These are phyloP conservation scores for Cotesia chilonis DNA, from an alignment of 1,140 invertebrate genomes.

Conservation along the genomic window DNA sequence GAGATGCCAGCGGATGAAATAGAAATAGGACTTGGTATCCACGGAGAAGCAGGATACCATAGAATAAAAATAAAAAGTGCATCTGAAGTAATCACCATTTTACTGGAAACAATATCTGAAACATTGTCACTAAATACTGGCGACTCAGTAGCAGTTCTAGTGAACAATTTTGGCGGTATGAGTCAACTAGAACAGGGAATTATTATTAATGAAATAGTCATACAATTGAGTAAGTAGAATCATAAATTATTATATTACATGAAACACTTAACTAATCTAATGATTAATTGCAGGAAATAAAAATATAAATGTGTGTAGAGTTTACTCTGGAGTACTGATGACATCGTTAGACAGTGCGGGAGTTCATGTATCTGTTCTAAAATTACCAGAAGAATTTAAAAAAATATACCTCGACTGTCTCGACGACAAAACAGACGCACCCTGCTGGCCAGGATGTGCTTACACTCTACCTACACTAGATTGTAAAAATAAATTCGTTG, in stretches of 20 bases:
- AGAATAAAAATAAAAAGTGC: conserved; percentile 71
- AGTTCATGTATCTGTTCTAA: conserved; percentile 77
- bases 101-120: conserved; percentile 64
- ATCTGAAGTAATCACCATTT: conserved; percentile 62
- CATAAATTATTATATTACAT: no score
- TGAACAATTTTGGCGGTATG: conserved; percentile 84
- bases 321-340: conserved; percentile 78
- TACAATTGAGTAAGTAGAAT: conserved; percentile 67
- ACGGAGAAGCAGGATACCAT: conserved; percentile 86
- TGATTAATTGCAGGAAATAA: conserved; percentile 60
- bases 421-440: conserved; percentile 70
- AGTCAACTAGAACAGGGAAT: conserved; percentile 83
- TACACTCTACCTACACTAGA: conserved; percentile 47
- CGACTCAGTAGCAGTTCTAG: conserved; percentile 72
- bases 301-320: conserved; percentile 69
- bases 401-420: conserved; percentile 67
- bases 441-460: conserved; percentile 69
- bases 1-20: conserved; percentile 74
- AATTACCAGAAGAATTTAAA: conserved; percentile 64
- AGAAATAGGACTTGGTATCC: conserved; percentile 85
- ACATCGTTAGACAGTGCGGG: conserved; percentile 86
- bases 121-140: conserved; percentile 66
- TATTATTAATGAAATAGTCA: conserved; percentile 74
- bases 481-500: no score
- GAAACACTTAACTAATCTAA: conserved; percentile 9